Base-by-base conservation (phyloP, 2,797 vertebrate genomes). In the Enteromius mattozi region DNA sequence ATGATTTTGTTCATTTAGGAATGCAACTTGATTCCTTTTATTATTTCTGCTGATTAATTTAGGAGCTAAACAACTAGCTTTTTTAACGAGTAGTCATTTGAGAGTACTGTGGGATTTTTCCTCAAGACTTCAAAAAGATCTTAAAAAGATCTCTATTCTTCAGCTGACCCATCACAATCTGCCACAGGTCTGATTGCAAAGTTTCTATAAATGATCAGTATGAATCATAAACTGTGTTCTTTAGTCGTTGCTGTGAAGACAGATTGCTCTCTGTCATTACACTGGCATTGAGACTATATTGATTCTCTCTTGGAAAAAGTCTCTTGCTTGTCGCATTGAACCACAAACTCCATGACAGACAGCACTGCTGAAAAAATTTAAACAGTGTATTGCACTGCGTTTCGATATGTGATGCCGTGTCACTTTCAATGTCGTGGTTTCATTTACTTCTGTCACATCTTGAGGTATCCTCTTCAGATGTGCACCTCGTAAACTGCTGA, bases 401-500 rank as follows among this genome's bases (percentile, higher is more conserved):
- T 56, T 84, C 59, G 87, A 82, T 0, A 81, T 69, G 13, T 35
- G 21, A 88, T 66, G 88, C 81, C 85, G 27, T 90, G 86, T 91
- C 88, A 91, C 89, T 91, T 90, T 85, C 87, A 78, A 83, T 87
- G 69, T 78, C 86, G 82, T 84, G 49, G 14, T 89, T 82, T 78
- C 77, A 90, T 91, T 91, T 78, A 84, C 66, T 70, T 77, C 66
- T 12, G 12, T 10, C 65, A 37, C 56, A 83, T 86, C 85, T 87
- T 86, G 54, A 83, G 70, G 19, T 91, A 78, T 88, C 86, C 84
- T 81, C 75, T 86, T 82, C 84, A 78, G 82, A 86, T 79, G 85
- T 71, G 81, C 78, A 87, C 87, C 88, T 90, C 89, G 89, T 93
- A 92, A 93, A 93, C 49, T 88, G 87, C 87, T 91, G 88, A 91